phyloP scores from a whole-genome alignment of 2,113 vertebrate genomes.

The Mugil cephalus region DNA sequence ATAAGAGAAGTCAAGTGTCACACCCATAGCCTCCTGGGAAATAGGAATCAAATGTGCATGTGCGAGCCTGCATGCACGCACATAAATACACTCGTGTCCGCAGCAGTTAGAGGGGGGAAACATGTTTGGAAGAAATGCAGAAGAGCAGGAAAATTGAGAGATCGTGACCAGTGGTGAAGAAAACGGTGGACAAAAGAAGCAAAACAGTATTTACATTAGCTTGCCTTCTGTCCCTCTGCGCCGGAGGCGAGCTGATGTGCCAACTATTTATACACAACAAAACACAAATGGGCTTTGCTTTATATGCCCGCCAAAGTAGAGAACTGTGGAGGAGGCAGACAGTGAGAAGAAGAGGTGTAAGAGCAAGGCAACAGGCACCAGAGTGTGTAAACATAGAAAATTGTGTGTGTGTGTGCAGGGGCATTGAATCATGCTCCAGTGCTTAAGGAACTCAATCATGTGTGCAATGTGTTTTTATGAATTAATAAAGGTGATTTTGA shows the following conservation, averaged over 20 bases:
- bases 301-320: constrained; percentile 26
- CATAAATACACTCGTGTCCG: background rate
- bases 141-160: background rate
- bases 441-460: constrained; percentile 88
- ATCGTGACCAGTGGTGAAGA: constrained; percentile 17
- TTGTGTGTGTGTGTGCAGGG: constrained; percentile 26
- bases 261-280: constrained; percentile 85
- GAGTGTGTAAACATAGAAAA: constrained; percentile 43
- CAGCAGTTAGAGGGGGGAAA: background rate
- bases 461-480: constrained; percentile 90
- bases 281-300: constrained; percentile 46
- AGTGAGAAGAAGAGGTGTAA: constrained; percentile 39
- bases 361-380: constrained; percentile 38
- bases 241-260: constrained; percentile 74
- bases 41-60: constrained; percentile 9
- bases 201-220: constrained; percentile 51
- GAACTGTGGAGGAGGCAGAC: constrained; percentile 55
- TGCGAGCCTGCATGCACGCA: background rate
- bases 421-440: constrained; percentile 75
- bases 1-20: constrained; percentile 59
- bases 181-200: constrained; percentile 14
- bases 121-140: background rate
- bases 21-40: background rate
- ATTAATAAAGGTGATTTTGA: constrained; percentile 92
- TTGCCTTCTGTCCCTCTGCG: constrained; percentile 52